Evolutionary conservation across 2,797 vertebrate genomes (phyloP).

Genomic region (Chelon labrosus): DNA sequence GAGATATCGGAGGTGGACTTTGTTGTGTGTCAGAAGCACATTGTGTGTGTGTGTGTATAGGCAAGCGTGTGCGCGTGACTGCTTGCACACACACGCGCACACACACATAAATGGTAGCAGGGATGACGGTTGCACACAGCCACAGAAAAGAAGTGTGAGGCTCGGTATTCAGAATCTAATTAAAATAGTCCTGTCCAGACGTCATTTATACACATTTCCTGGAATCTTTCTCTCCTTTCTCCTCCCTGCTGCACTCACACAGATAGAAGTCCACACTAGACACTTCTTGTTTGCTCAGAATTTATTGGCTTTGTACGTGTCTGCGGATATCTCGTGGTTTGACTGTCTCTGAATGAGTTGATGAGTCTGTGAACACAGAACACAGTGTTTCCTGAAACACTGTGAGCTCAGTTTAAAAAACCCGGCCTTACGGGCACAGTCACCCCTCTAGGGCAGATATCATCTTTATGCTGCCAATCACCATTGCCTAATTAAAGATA

Average conservation of each 20-base stretch:
- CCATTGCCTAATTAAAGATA: background rate
- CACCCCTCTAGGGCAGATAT: background rate
- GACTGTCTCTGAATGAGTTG: conserved; percentile 19
- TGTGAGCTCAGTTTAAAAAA: background rate
- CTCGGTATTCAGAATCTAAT: conserved; percentile 63
- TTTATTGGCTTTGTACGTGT: conserved; percentile 33
- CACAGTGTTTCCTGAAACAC: background rate
- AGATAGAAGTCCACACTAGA: conserved; percentile 8
- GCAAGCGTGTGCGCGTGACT: conserved; percentile 35
- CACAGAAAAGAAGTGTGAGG: conserved; percentile 38
- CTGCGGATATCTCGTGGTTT: conserved; percentile 44
- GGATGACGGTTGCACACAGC: background rate
- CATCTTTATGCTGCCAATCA: conserved; percentile 7
- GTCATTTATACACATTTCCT: conserved; percentile 56
- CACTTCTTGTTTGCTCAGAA: conserved; percentile 17
- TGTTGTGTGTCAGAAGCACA: conserved; percentile 61
- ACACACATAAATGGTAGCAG: background rate
- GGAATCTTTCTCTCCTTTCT: conserved; percentile 24
- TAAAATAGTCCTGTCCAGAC: conserved; percentile 62
- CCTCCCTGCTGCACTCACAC: conserved; percentile 4
- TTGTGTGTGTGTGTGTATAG: conserved; percentile 45
- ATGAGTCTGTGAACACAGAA: conserved; percentile 24
- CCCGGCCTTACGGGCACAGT: background rate
- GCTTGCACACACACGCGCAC: conserved; percentile 28
- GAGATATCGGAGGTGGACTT: conserved; percentile 55